phyloP scores from a whole-genome alignment of 1,140 invertebrate genomes.

The Sitodiplosis mosellana region DNA sequence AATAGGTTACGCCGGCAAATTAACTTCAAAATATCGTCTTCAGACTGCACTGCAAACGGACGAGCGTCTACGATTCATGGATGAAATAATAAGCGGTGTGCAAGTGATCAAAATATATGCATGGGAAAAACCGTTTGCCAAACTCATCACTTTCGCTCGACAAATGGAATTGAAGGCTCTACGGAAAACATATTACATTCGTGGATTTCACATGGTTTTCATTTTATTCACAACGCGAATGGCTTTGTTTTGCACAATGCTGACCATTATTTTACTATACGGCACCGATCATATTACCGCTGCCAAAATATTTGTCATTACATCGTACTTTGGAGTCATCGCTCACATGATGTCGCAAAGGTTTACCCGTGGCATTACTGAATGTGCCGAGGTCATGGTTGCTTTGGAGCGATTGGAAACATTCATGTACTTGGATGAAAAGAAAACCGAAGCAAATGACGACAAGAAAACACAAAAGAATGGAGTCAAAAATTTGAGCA shows the following conservation, averaged over 20 bases:
- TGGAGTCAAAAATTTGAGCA: too few relatives aligned
- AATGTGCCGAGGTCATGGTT: slow-evolving; percentile 37
- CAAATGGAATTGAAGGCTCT: slow-evolving; percentile 41
- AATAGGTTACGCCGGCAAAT: slow-evolving; percentile 46
- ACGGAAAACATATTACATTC: slow-evolving; percentile 42
- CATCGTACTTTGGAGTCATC: slow-evolving; percentile 41
- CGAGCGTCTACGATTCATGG: slow-evolving; percentile 56
- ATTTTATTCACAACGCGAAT: slow-evolving; percentile 47
- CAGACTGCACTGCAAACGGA: slow-evolving; percentile 51
- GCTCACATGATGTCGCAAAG: slow-evolving; percentile 45
- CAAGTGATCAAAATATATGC: slow-evolving; percentile 71
- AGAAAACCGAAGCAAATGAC: too few relatives aligned
- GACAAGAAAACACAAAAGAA: too few relatives aligned
- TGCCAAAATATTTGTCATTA: slow-evolving; percentile 43
- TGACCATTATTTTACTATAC: slow-evolving; percentile 35
- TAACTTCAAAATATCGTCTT: slow-evolving; percentile 40
- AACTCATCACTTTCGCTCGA: slow-evolving; percentile 35
- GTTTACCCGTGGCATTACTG: slow-evolving; percentile 48
- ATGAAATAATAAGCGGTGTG: slow-evolving; percentile 51
- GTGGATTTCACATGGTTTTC: slow-evolving; percentile 53
- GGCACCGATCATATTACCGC: slow-evolving; percentile 30
- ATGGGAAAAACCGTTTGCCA: slow-evolving; percentile 55
- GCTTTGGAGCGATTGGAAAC: slow-evolving; percentile 36
- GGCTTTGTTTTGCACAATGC: slow-evolving; percentile 41
- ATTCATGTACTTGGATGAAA: slow-evolving; percentile 33